phyloP scores from a whole-genome alignment of 2,797 vertebrate genomes.

The Heliangelus exortis region DNA sequence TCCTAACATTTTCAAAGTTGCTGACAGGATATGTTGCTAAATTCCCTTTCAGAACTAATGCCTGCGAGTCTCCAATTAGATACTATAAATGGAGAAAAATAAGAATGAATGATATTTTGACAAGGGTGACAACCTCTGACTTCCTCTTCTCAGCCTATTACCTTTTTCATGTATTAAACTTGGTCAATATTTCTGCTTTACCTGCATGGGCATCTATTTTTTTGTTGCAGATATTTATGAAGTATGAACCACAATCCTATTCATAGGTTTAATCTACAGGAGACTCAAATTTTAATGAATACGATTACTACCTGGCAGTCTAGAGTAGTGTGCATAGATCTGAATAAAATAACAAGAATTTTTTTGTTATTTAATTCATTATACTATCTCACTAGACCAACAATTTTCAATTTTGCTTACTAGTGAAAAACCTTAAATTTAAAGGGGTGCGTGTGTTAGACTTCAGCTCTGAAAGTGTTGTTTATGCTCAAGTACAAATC shows the following conservation, averaged over 20 bases:
- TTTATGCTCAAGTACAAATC: neutral
- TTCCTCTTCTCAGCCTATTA: neutral
- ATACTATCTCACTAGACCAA: neutral
- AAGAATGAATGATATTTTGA: neutral
- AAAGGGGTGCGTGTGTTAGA: neutral
- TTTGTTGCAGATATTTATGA: neutral
- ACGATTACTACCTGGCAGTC: neutral
- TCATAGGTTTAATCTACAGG: neutral
- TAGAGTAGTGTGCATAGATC: neutral
- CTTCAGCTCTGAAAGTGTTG: neutral
- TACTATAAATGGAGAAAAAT: neutral
- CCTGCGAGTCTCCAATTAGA: neutral
- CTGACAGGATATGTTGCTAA: neutral
- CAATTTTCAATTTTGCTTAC: neutral
- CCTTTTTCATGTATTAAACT: neutral
- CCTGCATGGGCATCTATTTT: neutral
- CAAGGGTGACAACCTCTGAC: neutral
- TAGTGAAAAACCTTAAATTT: neutral
- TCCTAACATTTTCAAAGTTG: neutral
- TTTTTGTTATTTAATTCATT: neutral
- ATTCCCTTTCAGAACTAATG: neutral
- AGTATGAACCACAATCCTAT: neutral
- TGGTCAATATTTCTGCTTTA: neutral
- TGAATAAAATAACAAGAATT: neutral
- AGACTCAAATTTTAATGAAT: neutral